Conservation (phyloP, 2,888 invertebrate genomes). For the Deladenus siricidicola region DNA sequence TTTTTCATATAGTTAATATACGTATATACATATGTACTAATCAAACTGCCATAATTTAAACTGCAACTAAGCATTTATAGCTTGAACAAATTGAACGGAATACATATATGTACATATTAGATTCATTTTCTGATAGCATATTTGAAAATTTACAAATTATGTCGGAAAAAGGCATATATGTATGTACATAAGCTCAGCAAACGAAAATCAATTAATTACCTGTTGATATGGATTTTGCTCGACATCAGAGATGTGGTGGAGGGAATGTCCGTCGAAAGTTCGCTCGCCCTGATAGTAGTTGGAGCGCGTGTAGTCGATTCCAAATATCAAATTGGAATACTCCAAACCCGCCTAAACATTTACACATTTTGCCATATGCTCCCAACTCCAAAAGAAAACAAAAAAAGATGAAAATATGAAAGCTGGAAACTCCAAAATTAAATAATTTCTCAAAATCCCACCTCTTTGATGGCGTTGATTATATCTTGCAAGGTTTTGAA, state of each 20-base stretch:
- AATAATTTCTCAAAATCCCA: slow-evolving; percentile 18
- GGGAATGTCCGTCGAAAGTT: slow-evolving; percentile 56
- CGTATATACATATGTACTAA: neutral
- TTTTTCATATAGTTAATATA: neutral
- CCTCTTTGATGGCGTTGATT: slow-evolving; percentile 49
- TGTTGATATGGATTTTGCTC: slow-evolving; percentile 57
- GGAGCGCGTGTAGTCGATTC: slow-evolving; percentile 59
- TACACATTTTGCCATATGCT: too few species aligned
- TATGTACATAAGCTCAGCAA: neutral
- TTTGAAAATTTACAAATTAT: too few species aligned
- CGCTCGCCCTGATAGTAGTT: slow-evolving; percentile 59
- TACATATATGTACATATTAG: too few species aligned
- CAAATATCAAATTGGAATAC: slow-evolving; percentile 53
- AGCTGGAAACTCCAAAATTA: slow-evolving; percentile 2
- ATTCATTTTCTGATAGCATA: too few species aligned
- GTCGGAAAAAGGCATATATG: too few species aligned
- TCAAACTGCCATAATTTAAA: neutral
- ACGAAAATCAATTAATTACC: slow-evolving; percentile 24
- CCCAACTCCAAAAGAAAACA: neutral
- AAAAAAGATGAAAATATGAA: slow-evolving; percentile 1
- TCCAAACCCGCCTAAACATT: slow-evolving; percentile 51
- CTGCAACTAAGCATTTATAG: too few species aligned
- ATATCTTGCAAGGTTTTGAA: slow-evolving; percentile 53
- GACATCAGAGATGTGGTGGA: slow-evolving; percentile 54
- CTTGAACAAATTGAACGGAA: too few species aligned